phyloP scores from a whole-genome alignment of 2,888 invertebrate genomes.

The Eulithis testata region DNA sequence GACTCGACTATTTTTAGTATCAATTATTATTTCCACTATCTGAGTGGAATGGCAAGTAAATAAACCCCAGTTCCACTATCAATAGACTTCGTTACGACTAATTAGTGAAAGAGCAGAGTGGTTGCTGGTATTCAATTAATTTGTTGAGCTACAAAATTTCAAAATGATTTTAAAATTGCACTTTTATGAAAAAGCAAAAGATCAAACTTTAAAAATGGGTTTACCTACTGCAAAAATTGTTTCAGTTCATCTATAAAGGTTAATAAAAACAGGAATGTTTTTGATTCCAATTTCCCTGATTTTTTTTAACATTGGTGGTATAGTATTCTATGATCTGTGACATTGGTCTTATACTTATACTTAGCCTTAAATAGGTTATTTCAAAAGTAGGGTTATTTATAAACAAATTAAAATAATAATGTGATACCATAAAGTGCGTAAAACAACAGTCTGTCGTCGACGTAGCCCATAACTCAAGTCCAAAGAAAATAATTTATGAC shows the following conservation, averaged over 20 bases:
- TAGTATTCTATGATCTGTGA: no score
- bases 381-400: conserved; percentile 40
- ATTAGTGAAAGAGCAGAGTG: conserved; percentile 51
- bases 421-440: conserved; percentile 64
- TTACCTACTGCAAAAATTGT: no score
- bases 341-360: no score
- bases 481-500: conserved; percentile 76
- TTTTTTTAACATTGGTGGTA: no score
- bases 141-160: conserved; percentile 9
- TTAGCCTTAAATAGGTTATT: no score
- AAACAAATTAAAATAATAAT: conserved; percentile 54
- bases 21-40: conserved; percentile 22
- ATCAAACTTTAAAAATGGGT: background rate
- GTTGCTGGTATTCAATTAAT: conserved; percentile 24
- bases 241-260: no score
- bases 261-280: no score
- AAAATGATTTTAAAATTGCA: conserved; percentile 19
- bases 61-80: conserved; percentile 47
- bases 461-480: conserved; percentile 65
- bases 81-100: conserved; percentile 50
- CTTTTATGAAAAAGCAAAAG: background rate
- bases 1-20: no score
- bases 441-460: conserved; percentile 71
- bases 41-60: conserved; percentile 44
- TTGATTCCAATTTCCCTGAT: no score